These are phyloP conservation scores for Oxyscelio sp. DNA, from an alignment of 2,888 invertebrate species.

Conservation along the genomic window DNA sequence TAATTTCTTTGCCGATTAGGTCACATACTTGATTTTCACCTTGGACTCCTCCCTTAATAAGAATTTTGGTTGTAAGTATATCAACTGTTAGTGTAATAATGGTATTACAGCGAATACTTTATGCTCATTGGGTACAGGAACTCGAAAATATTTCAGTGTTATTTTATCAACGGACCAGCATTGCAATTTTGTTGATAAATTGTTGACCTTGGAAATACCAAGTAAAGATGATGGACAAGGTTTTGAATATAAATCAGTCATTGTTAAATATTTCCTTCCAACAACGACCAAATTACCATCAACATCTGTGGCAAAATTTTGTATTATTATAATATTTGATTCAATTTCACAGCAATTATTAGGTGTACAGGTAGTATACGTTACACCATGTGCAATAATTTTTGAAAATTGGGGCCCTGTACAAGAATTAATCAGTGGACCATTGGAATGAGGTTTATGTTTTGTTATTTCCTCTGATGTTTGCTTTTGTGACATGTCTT, in stretches of 20 bases:
- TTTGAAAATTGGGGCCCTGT: conserved; percentile 2
- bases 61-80: too few species aligned
- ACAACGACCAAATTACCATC: background rate
- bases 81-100: background rate
- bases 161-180: background rate
- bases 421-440: background rate
- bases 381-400: background rate
- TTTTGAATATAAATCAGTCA: background rate
- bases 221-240: background rate
- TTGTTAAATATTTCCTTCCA: background rate
- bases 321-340: background rate
- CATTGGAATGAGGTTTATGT: background rate
- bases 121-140: background rate
- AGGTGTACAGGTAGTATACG: background rate
- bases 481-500: background rate
- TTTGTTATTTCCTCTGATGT: background rate
- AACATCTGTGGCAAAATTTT: background rate
- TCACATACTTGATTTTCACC: too few species aligned
- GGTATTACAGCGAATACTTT: background rate
- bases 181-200: background rate
- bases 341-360: background rate
- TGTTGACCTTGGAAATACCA: background rate
- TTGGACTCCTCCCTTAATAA: too few species aligned
- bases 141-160: background rate
- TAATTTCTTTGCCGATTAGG: too few species aligned